Conservation (phyloP, 92 coral and sea anemone species). For the Paramuricea clavata region DNA sequence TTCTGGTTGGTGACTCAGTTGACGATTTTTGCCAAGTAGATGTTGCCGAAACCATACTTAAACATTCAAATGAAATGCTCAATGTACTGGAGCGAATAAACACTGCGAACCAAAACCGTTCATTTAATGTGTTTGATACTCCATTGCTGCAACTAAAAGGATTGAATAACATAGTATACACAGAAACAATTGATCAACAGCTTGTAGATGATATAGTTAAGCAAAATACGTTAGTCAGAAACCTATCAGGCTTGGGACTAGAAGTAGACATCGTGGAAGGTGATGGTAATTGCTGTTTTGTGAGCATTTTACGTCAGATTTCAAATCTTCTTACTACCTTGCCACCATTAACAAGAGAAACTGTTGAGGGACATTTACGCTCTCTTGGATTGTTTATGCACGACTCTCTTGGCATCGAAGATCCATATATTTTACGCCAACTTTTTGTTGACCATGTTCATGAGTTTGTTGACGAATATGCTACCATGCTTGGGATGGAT, state of each 20-base stretch:
- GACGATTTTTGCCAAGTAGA: slow-evolving; percentile 16
- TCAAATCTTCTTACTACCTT: too few species aligned
- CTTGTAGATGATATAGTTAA: slow-evolving; percentile 51
- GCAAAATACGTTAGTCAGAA: slow-evolving; percentile 52
- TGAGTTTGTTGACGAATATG: too few species aligned
- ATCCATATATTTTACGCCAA: too few species aligned
- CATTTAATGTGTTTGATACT: slow-evolving; percentile 16
- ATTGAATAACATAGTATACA: background rate
- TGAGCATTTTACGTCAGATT: slow-evolving; percentile 61
- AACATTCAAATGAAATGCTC: background rate
- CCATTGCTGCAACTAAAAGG: slow-evolving; percentile 35
- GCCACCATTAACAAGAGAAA: too few species aligned
- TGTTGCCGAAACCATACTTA: slow-evolving; percentile 5
- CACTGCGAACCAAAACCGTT: background rate
- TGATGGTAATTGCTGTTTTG: slow-evolving; percentile 77
- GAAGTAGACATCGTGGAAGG: slow-evolving; percentile 50
- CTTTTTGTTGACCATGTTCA: too few species aligned
- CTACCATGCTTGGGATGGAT: too few species aligned
- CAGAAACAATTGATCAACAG: too few species aligned
- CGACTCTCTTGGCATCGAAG: too few species aligned
- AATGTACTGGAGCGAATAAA: background rate
- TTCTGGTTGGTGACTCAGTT: background rate
- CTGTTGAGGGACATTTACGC: too few species aligned
- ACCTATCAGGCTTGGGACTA: slow-evolving; percentile 72
- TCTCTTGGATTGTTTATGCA: too few species aligned